These are phyloP conservation scores for Gopherus flavomarginatus DNA, from an alignment of 2,113 vertebrate genomes.

Conservation along the genomic window DNA sequence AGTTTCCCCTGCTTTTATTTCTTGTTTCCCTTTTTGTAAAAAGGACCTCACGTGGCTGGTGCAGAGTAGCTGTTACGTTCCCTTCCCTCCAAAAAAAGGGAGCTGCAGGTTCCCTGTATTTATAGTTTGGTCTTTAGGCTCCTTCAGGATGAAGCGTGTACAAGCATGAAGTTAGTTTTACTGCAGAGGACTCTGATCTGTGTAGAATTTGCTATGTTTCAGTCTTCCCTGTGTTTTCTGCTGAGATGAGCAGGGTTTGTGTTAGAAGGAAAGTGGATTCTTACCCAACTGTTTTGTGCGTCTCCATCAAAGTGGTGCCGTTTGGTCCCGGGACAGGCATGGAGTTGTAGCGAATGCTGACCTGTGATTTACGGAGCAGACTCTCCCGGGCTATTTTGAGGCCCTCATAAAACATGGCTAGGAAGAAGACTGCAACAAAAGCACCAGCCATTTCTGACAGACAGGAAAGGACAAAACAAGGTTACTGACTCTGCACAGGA, in stretches of 20 bases:
- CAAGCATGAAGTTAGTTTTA: neutral
- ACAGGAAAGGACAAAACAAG: slow-evolving; percentile 38
- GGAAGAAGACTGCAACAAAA: slow-evolving; percentile 92
- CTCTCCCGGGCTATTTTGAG: slow-evolving; percentile 94
- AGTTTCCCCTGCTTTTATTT: neutral
- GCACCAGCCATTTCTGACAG: slow-evolving; percentile 93
- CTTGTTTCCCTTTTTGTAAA: neutral
- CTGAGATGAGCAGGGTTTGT: neutral
- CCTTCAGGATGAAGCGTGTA: neutral
- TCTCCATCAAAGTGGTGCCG: slow-evolving; percentile 96
- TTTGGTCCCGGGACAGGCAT: slow-evolving; percentile 96
- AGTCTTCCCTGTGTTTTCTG: neutral
- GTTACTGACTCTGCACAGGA: neutral
- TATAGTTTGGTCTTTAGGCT: neutral
- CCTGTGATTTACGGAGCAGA: slow-evolving; percentile 93
- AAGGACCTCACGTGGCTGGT: neutral
- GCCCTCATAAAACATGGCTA: slow-evolving; percentile 95
- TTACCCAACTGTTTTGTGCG: slow-evolving; percentile 98
- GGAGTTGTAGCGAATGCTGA: slow-evolving; percentile 98
- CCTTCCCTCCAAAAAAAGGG: neutral
- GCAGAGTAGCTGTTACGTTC: neutral
- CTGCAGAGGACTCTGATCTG: neutral
- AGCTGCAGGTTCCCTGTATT: neutral
- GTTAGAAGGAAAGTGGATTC: neutral
- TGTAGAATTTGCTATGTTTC: neutral